Evolutionary conservation across 2,888 invertebrate genomes (phyloP).

Genomic region (Notodonta ziczac): DNA sequence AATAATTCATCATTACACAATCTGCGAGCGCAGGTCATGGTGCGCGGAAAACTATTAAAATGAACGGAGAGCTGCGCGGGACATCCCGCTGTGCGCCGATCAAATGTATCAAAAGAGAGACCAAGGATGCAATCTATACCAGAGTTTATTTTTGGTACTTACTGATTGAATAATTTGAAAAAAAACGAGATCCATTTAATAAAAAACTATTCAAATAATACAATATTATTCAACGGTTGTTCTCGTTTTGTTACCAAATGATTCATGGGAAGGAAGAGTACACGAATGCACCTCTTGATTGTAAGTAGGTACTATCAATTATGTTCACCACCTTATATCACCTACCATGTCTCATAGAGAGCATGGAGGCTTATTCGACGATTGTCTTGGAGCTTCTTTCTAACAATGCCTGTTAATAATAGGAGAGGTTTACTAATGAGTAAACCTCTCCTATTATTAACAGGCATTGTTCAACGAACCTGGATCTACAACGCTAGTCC

Average conservation of each 20-base stretch:
- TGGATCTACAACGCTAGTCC: background rate
- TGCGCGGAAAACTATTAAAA: conserved; percentile 38
- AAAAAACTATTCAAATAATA: no score
- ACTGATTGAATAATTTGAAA: no score
- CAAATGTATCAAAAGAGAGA: background rate
- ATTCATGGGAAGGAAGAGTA: no score
- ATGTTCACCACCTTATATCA: background rate
- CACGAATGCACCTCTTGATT: background rate
- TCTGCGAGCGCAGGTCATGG: conserved; percentile 36
- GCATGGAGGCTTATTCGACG: background rate
- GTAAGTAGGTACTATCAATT: background rate
- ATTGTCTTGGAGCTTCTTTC: background rate
- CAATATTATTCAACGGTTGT: no score
- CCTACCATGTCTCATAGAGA: background rate
- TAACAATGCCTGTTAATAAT: no score
- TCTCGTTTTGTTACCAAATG: no score
- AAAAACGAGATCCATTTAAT: no score
- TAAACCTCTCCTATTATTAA: background rate
- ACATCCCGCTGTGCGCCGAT: conserved; percentile 12
- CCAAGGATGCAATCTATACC: background rate
- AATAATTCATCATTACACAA: conserved; percentile 41
- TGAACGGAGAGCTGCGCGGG: conserved; percentile 30
- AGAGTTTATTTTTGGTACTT: background rate
- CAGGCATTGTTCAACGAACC: background rate
- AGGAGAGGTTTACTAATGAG: no score